A percentile compares a stretch with the other conserved stretches of the same genome.
Conservation (phyloP, 2,888 invertebrate genomes). For the Hemistola chrysoprasaria region DNA sequence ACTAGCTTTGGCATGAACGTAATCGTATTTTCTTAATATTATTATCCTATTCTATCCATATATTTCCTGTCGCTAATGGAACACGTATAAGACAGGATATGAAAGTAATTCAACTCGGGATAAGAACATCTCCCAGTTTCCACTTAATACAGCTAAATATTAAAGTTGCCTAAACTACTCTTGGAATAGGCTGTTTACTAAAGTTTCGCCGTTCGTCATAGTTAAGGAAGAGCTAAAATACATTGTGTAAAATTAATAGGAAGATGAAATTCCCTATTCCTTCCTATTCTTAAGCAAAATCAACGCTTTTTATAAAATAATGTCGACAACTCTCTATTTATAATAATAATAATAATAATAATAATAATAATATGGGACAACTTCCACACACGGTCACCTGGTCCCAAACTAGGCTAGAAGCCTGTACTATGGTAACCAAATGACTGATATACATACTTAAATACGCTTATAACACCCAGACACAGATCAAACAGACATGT, state of each 20-base stretch:
- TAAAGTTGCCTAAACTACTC: conserved; percentile 13
- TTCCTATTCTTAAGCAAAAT: too few species aligned
- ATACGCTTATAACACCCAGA: too few species aligned
- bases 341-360: too few species aligned
- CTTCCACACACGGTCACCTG: too few species aligned
- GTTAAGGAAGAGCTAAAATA: conserved; percentile 14
- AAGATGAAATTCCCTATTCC: too few species aligned
- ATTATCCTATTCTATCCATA: conserved; percentile 19
- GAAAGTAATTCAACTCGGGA: conserved; percentile 18
- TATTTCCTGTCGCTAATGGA: conserved; percentile 20
- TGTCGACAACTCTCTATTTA: too few species aligned
- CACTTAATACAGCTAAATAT: conserved; percentile 22
- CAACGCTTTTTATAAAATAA: too few species aligned
- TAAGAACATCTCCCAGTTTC: conserved; percentile 22
- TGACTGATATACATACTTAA: too few species aligned
- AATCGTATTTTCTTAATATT: conserved; percentile 22
- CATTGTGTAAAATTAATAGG: conserved; percentile 7
- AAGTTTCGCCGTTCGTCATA: conserved; percentile 20
- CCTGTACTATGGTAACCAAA: too few species aligned
- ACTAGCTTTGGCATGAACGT: conserved; percentile 12
- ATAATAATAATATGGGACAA: too few species aligned
- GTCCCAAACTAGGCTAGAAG: too few species aligned
- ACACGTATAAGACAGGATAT: conserved; percentile 24
- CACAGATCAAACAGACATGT: too few species aligned
- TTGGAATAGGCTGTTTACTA: conserved; percentile 15